phyloP scores from a whole-genome alignment of 2,888 invertebrate species.

The Campoletis raptor region DNA sequence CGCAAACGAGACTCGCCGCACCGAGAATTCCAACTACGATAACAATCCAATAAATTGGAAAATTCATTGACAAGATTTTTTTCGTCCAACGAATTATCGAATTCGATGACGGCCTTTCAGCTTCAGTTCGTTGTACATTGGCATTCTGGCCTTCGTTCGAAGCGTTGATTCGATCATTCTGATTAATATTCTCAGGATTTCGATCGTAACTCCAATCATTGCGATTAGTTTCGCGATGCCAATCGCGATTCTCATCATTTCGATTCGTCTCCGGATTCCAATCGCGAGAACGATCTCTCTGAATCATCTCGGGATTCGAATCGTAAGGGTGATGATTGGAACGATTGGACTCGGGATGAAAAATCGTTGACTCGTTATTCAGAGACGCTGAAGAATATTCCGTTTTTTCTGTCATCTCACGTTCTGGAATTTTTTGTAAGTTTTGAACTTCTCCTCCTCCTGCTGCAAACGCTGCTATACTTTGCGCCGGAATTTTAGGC shows the following conservation, averaged over 20 bases:
- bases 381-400: neutral
- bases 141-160: neutral
- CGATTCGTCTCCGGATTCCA: neutral
- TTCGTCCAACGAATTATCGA: constrained; percentile 35
- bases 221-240: neutral
- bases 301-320: neutral
- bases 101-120: neutral
- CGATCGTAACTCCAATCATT: neutral
- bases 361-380: neutral
- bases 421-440: neutral
- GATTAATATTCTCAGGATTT: neutral
- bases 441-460: neutral
- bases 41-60: constrained; percentile 63
- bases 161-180: neutral
- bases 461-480: neutral
- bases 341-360: neutral
- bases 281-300: neutral
- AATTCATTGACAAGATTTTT: constrained; percentile 31
- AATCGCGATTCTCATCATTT: neutral
- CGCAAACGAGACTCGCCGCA: constrained; percentile 73
- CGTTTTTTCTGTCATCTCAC: neutral
- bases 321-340: neutral
- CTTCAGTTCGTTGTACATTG: neutral
- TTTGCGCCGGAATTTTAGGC: neutral
- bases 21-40: constrained; percentile 72